phyloP scores from a whole-genome alignment of 2,888 invertebrate genomes.

The Anticlea derivata region DNA sequence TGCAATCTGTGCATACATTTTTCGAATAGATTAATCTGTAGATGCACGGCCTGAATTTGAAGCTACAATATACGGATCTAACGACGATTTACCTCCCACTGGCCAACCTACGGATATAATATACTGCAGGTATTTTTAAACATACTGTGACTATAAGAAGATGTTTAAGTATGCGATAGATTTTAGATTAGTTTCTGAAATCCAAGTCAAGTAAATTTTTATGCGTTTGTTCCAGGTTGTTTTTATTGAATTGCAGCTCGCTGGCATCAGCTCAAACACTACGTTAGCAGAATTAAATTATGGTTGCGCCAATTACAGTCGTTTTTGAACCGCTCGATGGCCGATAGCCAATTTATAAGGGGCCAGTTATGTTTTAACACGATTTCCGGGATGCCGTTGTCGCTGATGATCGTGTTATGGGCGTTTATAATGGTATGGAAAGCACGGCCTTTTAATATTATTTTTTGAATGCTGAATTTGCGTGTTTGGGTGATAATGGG shows the following conservation, averaged over 20 bases:
- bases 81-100: too few relatives aligned
- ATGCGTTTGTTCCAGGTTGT: conserved; percentile 53
- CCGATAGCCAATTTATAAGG: conserved; percentile 73
- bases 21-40: too few relatives aligned
- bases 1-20: too few relatives aligned
- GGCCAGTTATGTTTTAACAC: conserved; percentile 51
- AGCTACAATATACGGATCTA: too few relatives aligned
- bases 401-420: conserved; percentile 28
- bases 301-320: conserved; percentile 75
- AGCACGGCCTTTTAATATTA: not conserved
- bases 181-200: too few relatives aligned
- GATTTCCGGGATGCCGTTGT: conserved; percentile 39
- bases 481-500: not conserved
- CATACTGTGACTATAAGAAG: too few relatives aligned
- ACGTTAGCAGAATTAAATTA: conserved; percentile 78
- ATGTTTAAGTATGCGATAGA: too few relatives aligned
- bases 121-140: too few relatives aligned
- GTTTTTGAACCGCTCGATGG: conserved; percentile 76
- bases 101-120: too few relatives aligned
- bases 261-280: conserved; percentile 79
- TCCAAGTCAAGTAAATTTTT: conserved; percentile 21
- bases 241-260: conserved; percentile 71
- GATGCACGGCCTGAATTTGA: too few relatives aligned
- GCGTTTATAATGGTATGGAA: conserved; percentile 20
- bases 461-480: not conserved